Conservation (phyloP, 1,140 invertebrate genomes). For the Babylonia areolata region DNA sequence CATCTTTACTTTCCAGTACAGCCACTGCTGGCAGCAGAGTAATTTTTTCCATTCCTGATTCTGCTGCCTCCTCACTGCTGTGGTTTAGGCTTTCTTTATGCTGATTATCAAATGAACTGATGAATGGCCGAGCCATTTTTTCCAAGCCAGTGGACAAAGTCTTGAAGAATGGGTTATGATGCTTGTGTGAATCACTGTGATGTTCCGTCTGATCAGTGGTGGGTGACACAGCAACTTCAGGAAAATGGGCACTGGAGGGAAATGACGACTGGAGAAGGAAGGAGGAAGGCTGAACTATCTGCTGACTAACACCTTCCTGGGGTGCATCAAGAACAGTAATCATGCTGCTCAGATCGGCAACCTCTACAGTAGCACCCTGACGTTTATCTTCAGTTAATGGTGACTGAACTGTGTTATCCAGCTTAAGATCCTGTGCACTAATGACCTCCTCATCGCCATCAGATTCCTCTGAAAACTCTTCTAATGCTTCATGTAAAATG, state of each 20-base stretch:
- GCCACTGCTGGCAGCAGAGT: neutral
- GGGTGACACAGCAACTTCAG: too few relatives aligned
- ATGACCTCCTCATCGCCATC: slow-evolving; percentile 50
- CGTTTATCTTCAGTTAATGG: neutral
- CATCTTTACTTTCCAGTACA: neutral
- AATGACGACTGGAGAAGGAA: neutral
- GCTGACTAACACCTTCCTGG: neutral
- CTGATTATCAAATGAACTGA: slow-evolving; percentile 6
- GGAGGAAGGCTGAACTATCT: neutral
- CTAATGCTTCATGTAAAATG: slow-evolving; percentile 66
- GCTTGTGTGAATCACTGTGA: neutral
- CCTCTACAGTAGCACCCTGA: neutral
- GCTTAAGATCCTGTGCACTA: neutral
- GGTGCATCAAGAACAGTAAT: slow-evolving; percentile 22
- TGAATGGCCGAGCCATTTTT: slow-evolving; percentile 36
- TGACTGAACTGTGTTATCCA: neutral
- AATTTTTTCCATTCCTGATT: neutral
- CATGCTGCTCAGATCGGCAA: neutral
- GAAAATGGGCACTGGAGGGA: neutral
- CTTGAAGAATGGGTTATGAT: neutral
- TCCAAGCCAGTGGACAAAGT: slow-evolving; percentile 21
- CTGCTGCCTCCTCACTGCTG: neutral
- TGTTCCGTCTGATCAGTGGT: neutral
- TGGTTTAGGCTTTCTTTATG: neutral
- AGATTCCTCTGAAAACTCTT: slow-evolving; percentile 62